A percentile compares a stretch with the other conserved stretches of the same genome.
Evolutionary conservation across 1,140 invertebrate genomes (phyloP).

Genomic region (Drosophila obscura): DNA sequence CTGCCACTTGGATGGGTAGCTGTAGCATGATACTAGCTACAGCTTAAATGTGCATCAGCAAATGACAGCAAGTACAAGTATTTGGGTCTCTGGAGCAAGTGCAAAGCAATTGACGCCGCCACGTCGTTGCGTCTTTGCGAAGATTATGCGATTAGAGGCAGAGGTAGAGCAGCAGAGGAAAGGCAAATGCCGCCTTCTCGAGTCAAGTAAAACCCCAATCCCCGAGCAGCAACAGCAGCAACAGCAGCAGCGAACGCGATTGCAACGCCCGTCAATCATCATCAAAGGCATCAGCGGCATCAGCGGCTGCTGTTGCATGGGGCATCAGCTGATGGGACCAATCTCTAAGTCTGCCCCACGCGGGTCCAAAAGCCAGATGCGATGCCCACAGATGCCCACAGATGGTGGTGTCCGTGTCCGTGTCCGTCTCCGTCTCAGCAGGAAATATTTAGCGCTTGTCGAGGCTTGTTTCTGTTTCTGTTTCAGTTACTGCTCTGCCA

Average conservation of each 20-base stretch:
- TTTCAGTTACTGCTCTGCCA: neutral
- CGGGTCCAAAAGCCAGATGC: too few relatives aligned
- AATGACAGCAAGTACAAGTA: slow-evolving; percentile 39
- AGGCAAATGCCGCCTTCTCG: too few relatives aligned
- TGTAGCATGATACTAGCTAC: slow-evolving; percentile 5
- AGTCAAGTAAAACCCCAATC: too few relatives aligned
- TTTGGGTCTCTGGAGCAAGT: slow-evolving; percentile 82
- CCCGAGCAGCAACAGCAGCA: neutral
- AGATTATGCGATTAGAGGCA: slow-evolving; percentile 69
- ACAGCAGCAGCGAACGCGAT: neutral
- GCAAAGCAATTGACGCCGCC: slow-evolving; percentile 78
- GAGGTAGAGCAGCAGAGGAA: slow-evolving; percentile 4
- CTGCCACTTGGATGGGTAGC: neutral
- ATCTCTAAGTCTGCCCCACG: too few relatives aligned
- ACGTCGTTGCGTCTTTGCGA: slow-evolving; percentile 30
- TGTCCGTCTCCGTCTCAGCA: slow-evolving; percentile 47
- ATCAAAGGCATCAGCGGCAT: slow-evolving; percentile 15
- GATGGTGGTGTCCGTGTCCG: neutral
- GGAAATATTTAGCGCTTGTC: slow-evolving; percentile 64
- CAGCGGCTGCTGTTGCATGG: too few relatives aligned
- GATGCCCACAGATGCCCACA: slow-evolving; percentile 1
- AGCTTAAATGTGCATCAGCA: slow-evolving; percentile 18
- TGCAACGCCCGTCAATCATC: slow-evolving; percentile 52
- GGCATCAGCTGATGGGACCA: neutral
- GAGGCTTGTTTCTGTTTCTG: slow-evolving; percentile 12